Evolutionary conservation across 2,888 invertebrate species (phyloP).

Genomic region (Phlogophora meticulosa): DNA sequence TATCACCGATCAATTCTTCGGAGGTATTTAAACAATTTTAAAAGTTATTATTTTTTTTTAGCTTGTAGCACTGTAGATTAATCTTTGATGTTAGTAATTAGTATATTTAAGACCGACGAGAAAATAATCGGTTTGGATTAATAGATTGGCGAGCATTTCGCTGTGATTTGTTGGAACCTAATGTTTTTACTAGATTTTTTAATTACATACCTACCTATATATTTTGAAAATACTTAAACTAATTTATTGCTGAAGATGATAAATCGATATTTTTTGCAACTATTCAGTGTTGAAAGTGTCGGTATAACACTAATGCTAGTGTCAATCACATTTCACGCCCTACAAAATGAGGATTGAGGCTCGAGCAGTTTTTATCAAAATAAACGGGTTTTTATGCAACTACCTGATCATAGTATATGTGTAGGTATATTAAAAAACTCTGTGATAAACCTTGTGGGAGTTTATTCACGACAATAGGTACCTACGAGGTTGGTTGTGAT

Average conservation of each 20-base stretch:
- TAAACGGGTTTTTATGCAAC: neutral
- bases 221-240: neutral
- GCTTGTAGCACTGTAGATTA: too few relatives aligned
- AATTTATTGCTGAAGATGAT: neutral
- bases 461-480: too few relatives aligned
- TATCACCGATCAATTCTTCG: constrained; percentile 6
- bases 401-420: too few relatives aligned
- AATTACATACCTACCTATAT: neutral
- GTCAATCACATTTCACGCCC: neutral
- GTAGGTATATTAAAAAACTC: too few relatives aligned
- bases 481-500: too few relatives aligned
- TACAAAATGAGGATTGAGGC: neutral
- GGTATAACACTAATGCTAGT: neutral
- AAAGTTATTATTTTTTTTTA: neutral
- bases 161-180: neutral
- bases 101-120: neutral
- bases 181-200: neutral
- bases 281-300: neutral
- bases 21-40: neutral
- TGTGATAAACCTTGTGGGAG: too few relatives aligned
- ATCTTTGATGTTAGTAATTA: neutral
- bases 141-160: neutral
- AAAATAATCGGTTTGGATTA: neutral
- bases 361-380: neutral
- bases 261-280: constrained; percentile 12